phyloP scores from a whole-genome alignment of 2,888 invertebrate genomes.

The Kuschelorhynchus macadamiae region DNA sequence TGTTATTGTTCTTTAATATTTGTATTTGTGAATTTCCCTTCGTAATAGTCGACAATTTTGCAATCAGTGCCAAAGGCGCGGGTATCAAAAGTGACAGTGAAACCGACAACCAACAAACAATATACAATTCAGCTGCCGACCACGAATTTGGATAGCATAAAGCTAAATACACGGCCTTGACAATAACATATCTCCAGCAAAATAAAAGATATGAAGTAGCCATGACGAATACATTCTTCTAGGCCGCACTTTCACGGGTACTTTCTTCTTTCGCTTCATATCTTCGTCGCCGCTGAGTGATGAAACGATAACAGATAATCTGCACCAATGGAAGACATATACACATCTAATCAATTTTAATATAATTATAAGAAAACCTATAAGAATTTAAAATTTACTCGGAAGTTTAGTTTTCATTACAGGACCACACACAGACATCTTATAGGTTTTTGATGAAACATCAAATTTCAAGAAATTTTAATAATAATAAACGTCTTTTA shows the following conservation, averaged over 20 bases:
- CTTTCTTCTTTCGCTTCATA: slow-evolving; percentile 60
- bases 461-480: no score
- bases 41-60: slow-evolving; percentile 22
- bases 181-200: slow-evolving; percentile 61
- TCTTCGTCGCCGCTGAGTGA: slow-evolving; percentile 24
- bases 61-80: slow-evolving; percentile 20
- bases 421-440: no score
- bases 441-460: no score
- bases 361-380: no score
- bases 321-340: no score
- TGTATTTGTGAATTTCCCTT: slow-evolving; percentile 17
- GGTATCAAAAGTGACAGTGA: slow-evolving; percentile 50
- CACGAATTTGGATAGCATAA: slow-evolving; percentile 44
- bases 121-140: slow-evolving; percentile 49
- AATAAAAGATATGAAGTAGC: slow-evolving; percentile 65
- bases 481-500: no score
- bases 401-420: no score
- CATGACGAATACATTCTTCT: slow-evolving; percentile 60
- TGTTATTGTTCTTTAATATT: slow-evolving; percentile 5
- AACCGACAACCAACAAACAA: slow-evolving; percentile 45
- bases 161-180: slow-evolving; percentile 64
- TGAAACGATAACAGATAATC: neutral
- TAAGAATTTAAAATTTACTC: no score
- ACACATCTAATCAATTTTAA: no score
- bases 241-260: slow-evolving; percentile 67